Evolutionary conservation across 2,888 invertebrate genomes (phyloP), one percentile per base, ranked within the genome.

Genomic region (Dryomyza anilis): DNA sequence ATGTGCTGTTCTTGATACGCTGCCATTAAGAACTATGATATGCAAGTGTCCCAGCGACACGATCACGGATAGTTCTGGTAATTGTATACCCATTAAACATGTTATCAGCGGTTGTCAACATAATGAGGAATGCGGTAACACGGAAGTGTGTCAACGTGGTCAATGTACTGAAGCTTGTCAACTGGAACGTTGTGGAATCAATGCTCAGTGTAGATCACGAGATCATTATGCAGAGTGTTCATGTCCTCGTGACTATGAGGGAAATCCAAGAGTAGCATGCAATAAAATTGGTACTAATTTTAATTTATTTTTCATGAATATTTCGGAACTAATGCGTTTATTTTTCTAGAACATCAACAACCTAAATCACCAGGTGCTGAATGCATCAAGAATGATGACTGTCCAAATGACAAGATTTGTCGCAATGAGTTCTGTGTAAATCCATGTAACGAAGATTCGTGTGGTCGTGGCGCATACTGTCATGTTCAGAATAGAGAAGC

Each of bases 21-120:
- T 91, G 52, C 94, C 95, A 2, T 83, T 94, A 69, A 88, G 94
- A 59, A 94, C 94, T 0, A 89, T 95, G 73, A 91, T 94, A 73
- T 95, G 95, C 78, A 89, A 91, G 75, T 96, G 95, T 82, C 92
- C 94, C 16, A 87, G 90, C 45, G 94, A 94, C 68, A 92, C 91
- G 0, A 87, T 92, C 50, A 88, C 90, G 0, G 91, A 92, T 70
- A 86, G 86, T 6, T 89, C 89, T 62, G 91, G 90, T 71, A 88
- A 89, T 69, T 95, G 95, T 80, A 87, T 88, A 69, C 80, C 85
- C 25, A 86, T 87, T 27, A 86, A 86, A 45, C 84, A 86, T 65
- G 85, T 85, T 67, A 84, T 86, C 3, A 80, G 84, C 3, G 88
- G 90, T 73, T 95, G 94, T 76, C 86, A 87, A 57, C 83, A 85